Evolutionary conservation across 1,140 invertebrate genomes (phyloP), one percentile per base, ranked within the genome.

Genomic region (Globodera rostochiensis): DNA sequence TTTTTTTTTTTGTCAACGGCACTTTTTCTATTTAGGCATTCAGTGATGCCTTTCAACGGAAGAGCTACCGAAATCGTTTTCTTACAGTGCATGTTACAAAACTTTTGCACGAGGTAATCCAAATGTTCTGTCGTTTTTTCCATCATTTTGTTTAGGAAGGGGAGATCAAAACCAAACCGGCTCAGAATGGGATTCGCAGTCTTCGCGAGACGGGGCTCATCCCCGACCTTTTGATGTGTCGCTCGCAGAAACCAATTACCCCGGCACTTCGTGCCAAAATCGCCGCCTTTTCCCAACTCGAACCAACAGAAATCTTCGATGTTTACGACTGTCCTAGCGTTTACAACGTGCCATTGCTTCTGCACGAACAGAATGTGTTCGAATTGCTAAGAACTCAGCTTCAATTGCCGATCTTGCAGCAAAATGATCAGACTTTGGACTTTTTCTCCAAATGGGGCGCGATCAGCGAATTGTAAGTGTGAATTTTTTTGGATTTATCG

Each of bases 211-310:
- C 97, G 45, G 97, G 97, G 7, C 90, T 99, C 45, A 45, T 74
- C 21, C 96, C 98, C 0, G 97, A 99, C 92, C 91, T 99, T 71
- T 89, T 93, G 84, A 90, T 89, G 4, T 85, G 82, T 60, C 84
- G 88, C n/a, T 82, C 60, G 81, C 86, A 78, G 75, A 84, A 19
- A 45, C 73, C 8, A n/a, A 82, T 47, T 49, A 67, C 53, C 36
- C 91, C 94, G 66, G 91, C 92, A 73, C 94, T 96, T 0, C 95
- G 95, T 88, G 93, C 95, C 66, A 99, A 99, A 91, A 95, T 99
- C 57, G 97, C 96, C 4, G 95, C 95, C 88, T 98, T 98, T 89
- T 98, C 96, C 90, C 95, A 98, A 91, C 96, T 99, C 36, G 93
- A 93, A 19, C 9, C 36, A 8, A 70, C 25, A 4, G 86, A 96